A percentile compares a stretch with the other conserved stretches of the same genome.
phyloP scores from a whole-genome alignment of 2,113 vertebrate genomes.

The Genyomyrus donnyi region DNA sequence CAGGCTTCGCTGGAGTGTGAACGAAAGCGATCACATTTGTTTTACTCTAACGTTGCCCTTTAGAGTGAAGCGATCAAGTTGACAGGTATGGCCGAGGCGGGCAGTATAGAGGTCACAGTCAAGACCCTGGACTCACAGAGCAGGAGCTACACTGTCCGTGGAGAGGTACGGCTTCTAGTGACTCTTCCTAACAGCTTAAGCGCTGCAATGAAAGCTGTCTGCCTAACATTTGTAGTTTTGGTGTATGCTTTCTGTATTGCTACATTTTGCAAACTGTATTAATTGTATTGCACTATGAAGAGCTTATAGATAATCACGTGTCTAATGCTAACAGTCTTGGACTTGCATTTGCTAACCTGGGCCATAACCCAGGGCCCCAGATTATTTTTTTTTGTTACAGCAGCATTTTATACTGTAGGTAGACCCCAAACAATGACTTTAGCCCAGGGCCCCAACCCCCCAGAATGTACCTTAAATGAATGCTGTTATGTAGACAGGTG shows the following conservation, averaged over 20 bases:
- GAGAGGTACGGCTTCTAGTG: slow-evolving; percentile 61
- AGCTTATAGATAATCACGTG: background rate
- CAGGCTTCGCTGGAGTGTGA: background rate
- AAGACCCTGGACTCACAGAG: slow-evolving; percentile 87
- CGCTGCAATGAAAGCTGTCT: background rate
- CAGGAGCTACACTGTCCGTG: slow-evolving; percentile 74
- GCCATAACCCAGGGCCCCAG: background rate
- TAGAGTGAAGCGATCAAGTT: background rate
- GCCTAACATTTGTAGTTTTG: background rate
- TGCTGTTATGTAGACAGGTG: background rate
- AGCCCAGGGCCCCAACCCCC: background rate
- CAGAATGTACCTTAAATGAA: background rate
- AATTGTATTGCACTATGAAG: background rate
- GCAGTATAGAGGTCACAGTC: slow-evolving; percentile 75
- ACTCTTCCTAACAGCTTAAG: background rate
- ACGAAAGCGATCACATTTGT: background rate
- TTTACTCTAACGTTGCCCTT: background rate
- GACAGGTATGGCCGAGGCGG: slow-evolving; percentile 64
- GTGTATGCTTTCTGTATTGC: background rate
- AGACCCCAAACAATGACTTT: background rate
- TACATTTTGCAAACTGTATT: background rate
- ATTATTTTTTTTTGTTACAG: background rate
- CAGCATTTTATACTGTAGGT: background rate
- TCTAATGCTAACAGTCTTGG: background rate
- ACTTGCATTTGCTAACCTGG: background rate